phyloP scores from a whole-genome alignment of 2,888 invertebrate species.

The Nyleta sp. region DNA sequence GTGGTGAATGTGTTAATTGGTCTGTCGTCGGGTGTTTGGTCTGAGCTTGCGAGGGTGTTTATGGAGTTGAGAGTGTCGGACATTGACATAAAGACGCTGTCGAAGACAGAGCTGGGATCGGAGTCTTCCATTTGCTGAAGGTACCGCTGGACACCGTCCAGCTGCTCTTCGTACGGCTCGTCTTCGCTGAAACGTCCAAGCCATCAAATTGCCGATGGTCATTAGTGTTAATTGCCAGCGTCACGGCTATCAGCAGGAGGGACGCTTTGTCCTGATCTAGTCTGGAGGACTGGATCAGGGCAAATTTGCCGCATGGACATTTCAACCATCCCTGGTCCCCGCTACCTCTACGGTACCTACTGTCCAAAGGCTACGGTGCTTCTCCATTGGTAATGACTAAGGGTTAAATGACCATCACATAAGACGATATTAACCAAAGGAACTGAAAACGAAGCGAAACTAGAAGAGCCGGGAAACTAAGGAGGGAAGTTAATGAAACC shows the following conservation, averaged over 20 bases:
- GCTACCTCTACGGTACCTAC: too few species aligned
- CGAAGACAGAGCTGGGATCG: constrained; percentile 80
- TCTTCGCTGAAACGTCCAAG: constrained; percentile 78
- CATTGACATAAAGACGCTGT: constrained; percentile 82
- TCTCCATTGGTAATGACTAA: too few species aligned
- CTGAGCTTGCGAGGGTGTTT: constrained; percentile 81
- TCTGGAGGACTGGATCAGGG: too few species aligned
- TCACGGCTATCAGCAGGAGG: too few species aligned
- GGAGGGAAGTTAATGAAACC: neutral
- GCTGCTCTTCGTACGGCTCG: constrained; percentile 73
- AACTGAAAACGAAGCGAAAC: neutral
- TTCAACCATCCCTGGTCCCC: too few species aligned
- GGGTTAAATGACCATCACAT: too few species aligned
- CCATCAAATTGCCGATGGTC: constrained; percentile 46
- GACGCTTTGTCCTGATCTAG: too few species aligned
- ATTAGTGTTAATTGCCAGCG: constrained; percentile 1
- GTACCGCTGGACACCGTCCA: constrained; percentile 75
- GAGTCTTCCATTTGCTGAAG: constrained; percentile 78
- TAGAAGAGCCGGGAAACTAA: neutral
- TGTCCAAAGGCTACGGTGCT: too few species aligned
- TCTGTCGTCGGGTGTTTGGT: constrained; percentile 82
- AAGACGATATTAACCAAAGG: too few species aligned
- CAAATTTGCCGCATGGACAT: too few species aligned
- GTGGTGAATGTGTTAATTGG: constrained; percentile 79
- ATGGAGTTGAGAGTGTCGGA: constrained; percentile 82